Base-by-base conservation (phyloP, 2,888 invertebrate genomes). In the Pyrrhia umbra region DNA sequence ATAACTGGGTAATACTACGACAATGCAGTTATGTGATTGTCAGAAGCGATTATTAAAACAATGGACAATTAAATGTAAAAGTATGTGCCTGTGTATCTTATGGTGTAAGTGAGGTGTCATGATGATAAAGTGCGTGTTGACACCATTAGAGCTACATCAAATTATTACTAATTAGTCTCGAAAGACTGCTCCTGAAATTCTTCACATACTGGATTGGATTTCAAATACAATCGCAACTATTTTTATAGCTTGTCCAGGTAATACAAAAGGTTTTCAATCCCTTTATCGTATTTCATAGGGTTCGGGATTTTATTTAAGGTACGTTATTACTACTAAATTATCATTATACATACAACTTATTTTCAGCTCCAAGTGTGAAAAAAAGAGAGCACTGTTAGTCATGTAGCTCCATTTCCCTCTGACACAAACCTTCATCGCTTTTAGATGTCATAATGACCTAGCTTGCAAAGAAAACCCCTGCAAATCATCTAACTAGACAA, bases 61-160 rank as follows among this genome's bases (percentile, higher is more conserved):
- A 78, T 78, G 43, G 74, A 52, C 61, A 74, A 70, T 79, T 78
- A 77, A 59, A 72, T 58, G 55, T 58, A 50, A 61, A 55, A 66
- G 57, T 70, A 49, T 66, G 66, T 52, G 47, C 56, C 18, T 15
- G 23, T 52, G 63, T 69, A 52, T 75, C 75, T 55, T 57, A 37
- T 16, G 45, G 52, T 30, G 47, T 58, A 57, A 45, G 47, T 54
- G 34, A 20, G 54, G 56, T 70, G 50, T 42, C 47, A 68, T 54
- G 42, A 51, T 39, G 47, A 30, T 42, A 10, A 52, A 27, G 43
- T 75, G 51, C 51, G 43, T 57, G 71, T 30, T 54, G 57, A 70
- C 71, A 72, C 42, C 45, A 42, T 47, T 68, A 18, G 6, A 40
- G 20, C 10, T 40, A 13, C 3, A 27, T 2, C 8, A 16, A 20